phyloP scores from a whole-genome alignment of 1,140 invertebrate species.

The Paraescarpia echinospica region DNA sequence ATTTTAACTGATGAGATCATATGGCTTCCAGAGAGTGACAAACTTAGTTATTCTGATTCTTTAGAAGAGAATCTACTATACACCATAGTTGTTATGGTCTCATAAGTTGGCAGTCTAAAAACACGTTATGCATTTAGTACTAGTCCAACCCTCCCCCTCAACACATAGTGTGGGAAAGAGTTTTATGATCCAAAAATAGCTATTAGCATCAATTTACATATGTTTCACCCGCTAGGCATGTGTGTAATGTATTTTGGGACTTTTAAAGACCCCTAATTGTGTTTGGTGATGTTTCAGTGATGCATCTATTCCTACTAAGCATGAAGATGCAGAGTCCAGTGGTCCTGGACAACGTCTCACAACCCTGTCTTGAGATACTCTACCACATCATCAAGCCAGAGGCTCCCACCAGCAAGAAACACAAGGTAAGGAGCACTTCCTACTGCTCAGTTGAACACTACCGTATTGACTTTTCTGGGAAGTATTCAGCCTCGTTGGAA shows the following conservation, averaged over 20 bases:
- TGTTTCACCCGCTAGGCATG: no score
- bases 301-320: constrained; percentile 73
- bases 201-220: no score
- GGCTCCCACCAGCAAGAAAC: constrained; percentile 40
- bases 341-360: constrained; percentile 75
- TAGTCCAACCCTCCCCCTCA: no score
- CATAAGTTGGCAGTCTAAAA: no score
- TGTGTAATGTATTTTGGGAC: not conserved
- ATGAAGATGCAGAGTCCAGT: constrained; percentile 74
- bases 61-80: not conserved
- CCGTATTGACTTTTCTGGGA: no score
- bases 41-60: not conserved
- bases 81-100: not conserved
- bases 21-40: not conserved
- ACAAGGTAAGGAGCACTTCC: constrained; percentile 34
- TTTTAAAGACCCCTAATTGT: not conserved
- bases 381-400: constrained; percentile 76
- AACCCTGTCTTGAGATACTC: constrained; percentile 83
- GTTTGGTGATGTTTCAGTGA: constrained; percentile 61
- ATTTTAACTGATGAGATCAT: not conserved
- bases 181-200: no score
- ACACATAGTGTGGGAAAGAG: no score
- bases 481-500: no score
- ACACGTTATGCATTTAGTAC: no score
- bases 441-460: no score